Evolutionary conservation across 2,888 invertebrate genomes (phyloP).

Genomic region (Bruchidius siliquastri): DNA sequence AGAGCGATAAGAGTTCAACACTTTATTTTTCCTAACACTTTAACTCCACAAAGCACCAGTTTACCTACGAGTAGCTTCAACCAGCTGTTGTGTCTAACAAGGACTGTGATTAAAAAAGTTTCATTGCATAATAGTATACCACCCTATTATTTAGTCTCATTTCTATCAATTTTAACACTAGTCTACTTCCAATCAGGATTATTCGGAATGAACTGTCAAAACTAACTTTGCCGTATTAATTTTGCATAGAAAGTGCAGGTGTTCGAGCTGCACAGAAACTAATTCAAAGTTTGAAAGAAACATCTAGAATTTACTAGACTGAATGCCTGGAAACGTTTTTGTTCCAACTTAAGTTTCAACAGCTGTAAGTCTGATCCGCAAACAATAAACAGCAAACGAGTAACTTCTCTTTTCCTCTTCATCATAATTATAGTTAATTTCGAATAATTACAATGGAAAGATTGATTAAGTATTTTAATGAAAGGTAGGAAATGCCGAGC

Average conservation of each 20-base stretch:
- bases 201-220: background rate
- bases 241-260: background rate
- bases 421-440: constrained; percentile 20
- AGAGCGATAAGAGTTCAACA: too few species aligned
- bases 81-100: too few species aligned
- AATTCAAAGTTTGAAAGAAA: background rate
- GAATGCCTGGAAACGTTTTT: background rate
- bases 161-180: background rate
- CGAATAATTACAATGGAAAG: constrained; percentile 22
- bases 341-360: background rate
- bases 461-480: constrained; percentile 26
- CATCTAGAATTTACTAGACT: background rate
- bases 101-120: too few species aligned
- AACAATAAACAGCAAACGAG: constrained; percentile 4
- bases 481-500: constrained; percentile 9
- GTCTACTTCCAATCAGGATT: background rate
- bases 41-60: too few species aligned
- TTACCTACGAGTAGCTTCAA: too few species aligned
- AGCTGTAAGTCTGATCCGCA: background rate
- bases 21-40: too few species aligned
- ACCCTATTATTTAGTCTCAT: background rate
- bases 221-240: background rate
- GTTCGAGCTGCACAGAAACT: background rate
- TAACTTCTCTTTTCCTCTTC: constrained; percentile 10
- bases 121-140: background rate